Evolutionary conservation across 2,113 vertebrate genomes (phyloP).

Genomic region (Anhinga anhinga): DNA sequence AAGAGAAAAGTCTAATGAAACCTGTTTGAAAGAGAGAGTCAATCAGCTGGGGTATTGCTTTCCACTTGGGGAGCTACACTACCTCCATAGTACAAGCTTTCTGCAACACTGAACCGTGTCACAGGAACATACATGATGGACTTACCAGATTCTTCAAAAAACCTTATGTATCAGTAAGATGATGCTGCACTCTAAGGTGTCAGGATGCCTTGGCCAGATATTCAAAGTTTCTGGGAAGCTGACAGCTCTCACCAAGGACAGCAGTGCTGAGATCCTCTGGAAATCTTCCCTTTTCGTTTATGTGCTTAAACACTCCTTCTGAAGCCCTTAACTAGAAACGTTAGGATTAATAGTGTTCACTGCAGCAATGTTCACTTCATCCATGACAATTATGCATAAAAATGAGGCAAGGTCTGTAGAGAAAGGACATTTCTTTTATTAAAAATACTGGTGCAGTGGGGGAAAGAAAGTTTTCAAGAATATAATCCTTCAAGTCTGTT

Average conservation of each 20-base stretch:
- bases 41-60: accelerated
- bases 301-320: not conserved
- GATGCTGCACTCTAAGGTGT: not conserved
- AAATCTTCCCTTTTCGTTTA: not conserved
- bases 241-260: not conserved
- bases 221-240: not conserved
- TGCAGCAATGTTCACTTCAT: not conserved
- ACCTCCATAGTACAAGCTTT: not conserved
- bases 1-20: not conserved
- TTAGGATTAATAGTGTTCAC: not conserved
- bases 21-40: not conserved
- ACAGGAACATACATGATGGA: not conserved
- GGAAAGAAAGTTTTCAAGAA: not conserved
- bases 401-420: not conserved
- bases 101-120: accelerated
- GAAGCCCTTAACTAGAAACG: not conserved
- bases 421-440: not conserved
- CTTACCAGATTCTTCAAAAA: not conserved
- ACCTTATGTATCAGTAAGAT: not conserved
- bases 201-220: not conserved
- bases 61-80: not conserved
- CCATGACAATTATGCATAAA: not conserved
- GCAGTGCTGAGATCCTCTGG: not conserved
- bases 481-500: not conserved
- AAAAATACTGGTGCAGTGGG: not conserved